These are phyloP conservation scores for Aurelia sp. DNA, from an alignment of 30 jellyfish, hydroid and myxozoan genomes.

Conservation along the genomic window DNA sequence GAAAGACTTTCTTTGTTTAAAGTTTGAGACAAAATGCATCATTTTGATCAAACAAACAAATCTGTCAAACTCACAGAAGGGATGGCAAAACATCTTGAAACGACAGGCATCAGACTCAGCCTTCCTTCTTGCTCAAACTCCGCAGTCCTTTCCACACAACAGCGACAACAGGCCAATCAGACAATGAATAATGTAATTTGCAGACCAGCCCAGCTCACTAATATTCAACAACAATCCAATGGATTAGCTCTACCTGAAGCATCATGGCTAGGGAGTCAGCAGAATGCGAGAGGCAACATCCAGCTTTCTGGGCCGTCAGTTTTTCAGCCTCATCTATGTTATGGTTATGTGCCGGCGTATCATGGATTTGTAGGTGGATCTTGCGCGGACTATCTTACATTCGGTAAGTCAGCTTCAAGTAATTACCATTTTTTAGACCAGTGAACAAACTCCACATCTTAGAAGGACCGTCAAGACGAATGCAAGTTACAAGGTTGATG, in stretches of 20 bases:
- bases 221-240: slow-evolving; percentile 12
- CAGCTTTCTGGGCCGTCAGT: slow-evolving; percentile 37
- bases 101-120: slow-evolving; percentile 21
- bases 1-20: too few species aligned
- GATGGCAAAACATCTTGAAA: slow-evolving; percentile 10
- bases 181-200: slow-evolving; percentile 1
- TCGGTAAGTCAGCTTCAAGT: slow-evolving; percentile 33
- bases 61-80: slow-evolving; percentile 5
- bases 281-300: slow-evolving; percentile 43
- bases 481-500: too few species aligned
- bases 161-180: neutral
- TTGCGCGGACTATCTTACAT: slow-evolving; percentile 39
- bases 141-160: neutral
- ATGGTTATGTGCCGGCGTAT: slow-evolving; percentile 63
- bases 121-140: neutral
- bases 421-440: too few species aligned
- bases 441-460: too few species aligned
- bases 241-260: slow-evolving; percentile 14
- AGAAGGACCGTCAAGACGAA: too few species aligned
- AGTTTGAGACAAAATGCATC: slow-evolving; percentile 2
- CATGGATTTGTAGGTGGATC: slow-evolving; percentile 54
- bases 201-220: slow-evolving; percentile 34
- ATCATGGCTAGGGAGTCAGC: slow-evolving; percentile 27
- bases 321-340: slow-evolving; percentile 70
- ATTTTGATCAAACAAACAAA: slow-evolving; percentile 20